phyloP scores from a whole-genome alignment of 2,797 vertebrate genomes.

The Loriculus beryllinus region DNA sequence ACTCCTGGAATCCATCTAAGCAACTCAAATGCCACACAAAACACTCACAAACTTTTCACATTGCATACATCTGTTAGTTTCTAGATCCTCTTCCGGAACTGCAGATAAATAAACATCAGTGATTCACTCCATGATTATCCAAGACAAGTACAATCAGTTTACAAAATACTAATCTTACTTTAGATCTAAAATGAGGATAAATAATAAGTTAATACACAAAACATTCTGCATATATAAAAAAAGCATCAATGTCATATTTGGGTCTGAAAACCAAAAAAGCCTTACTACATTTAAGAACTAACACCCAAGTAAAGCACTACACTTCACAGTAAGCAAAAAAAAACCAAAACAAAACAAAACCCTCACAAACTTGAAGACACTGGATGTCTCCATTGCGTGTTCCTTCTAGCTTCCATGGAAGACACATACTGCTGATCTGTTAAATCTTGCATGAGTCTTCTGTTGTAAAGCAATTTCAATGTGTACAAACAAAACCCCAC shows the following conservation, averaged over 20 bases:
- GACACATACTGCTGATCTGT: not conserved
- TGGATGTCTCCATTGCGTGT: not conserved
- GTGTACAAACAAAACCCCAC: not conserved
- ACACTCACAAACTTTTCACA: not conserved
- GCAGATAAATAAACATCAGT: not conserved
- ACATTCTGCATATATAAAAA: not conserved
- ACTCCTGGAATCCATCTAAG: not conserved
- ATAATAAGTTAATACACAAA: not conserved
- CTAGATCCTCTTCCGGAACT: not conserved
- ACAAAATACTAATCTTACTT: not conserved
- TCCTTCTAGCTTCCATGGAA: not conserved
- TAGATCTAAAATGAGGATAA: not conserved
- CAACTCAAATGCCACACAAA: not conserved
- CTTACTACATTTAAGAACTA: not conserved
- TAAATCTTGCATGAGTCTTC: not conserved
- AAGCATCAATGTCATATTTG: accelerated
- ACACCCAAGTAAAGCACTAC: not conserved
- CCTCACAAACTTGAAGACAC: not conserved
- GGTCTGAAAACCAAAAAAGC: not conserved
- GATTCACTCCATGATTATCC: not conserved
- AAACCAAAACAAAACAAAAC: not conserved
- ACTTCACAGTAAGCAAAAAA: not conserved
- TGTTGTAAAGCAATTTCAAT: not conserved
- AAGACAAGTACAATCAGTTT: not conserved
- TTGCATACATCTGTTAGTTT: not conserved